Percentiles rank a stretch among this genome's conserved stretches.
Evolutionary conservation across 2,797 vertebrate genomes (phyloP).

Genomic region (Macrochelys suwanniensis): DNA sequence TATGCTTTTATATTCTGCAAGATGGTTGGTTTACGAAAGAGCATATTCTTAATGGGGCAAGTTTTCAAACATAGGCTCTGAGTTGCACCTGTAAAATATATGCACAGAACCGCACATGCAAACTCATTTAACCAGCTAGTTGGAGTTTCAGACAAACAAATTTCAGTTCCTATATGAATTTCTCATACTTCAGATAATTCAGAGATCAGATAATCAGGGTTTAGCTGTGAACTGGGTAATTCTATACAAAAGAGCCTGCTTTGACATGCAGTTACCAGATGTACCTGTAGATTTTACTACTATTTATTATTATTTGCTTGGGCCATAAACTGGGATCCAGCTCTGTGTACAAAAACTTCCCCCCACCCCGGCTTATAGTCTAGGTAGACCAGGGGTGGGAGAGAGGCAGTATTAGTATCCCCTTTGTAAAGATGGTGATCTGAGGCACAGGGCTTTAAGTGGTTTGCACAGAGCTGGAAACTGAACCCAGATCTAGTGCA

Average conservation of each 20-base stretch:
- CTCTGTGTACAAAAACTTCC: background rate
- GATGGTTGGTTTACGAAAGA: background rate
- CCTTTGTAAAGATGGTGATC: background rate
- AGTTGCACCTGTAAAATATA: background rate
- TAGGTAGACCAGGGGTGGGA: background rate
- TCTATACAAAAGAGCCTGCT: background rate
- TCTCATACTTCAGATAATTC: background rate
- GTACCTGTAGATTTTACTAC: background rate
- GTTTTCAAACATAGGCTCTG: background rate
- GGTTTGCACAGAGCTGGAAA: background rate
- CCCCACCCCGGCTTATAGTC: background rate
- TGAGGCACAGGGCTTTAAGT: background rate
- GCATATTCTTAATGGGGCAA: background rate
- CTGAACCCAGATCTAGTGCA: background rate
- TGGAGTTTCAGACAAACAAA: background rate
- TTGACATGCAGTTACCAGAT: background rate
- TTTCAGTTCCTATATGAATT: background rate
- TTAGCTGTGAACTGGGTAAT: background rate
- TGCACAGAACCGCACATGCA: background rate
- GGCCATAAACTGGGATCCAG: background rate
- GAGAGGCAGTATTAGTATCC: background rate
- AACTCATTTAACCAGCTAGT: background rate
- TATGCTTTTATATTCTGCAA: background rate
- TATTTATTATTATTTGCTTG: background rate
- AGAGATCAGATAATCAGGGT: background rate